Evolutionary conservation across 2,888 invertebrate species (phyloP).

Genomic region (Maniola hyperantus): DNA sequence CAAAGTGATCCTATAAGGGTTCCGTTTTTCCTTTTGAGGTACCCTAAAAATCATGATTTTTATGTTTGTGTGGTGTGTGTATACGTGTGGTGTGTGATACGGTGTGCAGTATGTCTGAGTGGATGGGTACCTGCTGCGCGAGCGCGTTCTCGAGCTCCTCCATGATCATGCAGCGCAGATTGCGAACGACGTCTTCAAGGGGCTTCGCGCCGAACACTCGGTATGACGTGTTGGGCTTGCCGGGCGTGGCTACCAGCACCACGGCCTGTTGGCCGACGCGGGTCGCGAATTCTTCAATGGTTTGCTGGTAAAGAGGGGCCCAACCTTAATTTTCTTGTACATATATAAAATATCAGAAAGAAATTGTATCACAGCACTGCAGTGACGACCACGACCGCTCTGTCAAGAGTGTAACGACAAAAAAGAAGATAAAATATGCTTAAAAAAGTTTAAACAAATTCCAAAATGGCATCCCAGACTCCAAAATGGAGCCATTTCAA

Average conservation of each 20-base stretch:
- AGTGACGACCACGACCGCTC: no score
- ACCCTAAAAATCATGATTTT: no score
- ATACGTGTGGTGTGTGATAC: neutral
- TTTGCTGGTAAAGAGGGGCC: slow-evolving; percentile 83
- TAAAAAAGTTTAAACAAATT: no score
- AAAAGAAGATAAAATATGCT: no score
- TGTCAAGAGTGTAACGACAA: no score
- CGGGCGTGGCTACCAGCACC: slow-evolving; percentile 97
- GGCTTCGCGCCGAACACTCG: slow-evolving; percentile 99
- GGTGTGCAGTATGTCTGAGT: slow-evolving; percentile 3
- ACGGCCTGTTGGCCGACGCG: slow-evolving; percentile 98
- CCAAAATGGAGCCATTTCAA: no score
- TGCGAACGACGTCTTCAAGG: slow-evolving; percentile 96
- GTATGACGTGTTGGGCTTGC: slow-evolving; percentile 97
- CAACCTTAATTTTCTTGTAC: neutral
- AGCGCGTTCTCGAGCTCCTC: slow-evolving; percentile 96
- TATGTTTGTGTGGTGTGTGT: neutral
- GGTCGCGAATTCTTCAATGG: slow-evolving; percentile 98
- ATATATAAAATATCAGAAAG: no score
- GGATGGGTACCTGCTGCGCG: slow-evolving; percentile 87
- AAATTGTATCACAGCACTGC: no score
- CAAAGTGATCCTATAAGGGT: no score
- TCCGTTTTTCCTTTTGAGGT: no score
- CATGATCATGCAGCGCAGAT: slow-evolving; percentile 95
- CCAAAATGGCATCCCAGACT: no score